Conservation (phyloP, 2,888 invertebrate species). For the Pristionchus maxplancki region DNA sequence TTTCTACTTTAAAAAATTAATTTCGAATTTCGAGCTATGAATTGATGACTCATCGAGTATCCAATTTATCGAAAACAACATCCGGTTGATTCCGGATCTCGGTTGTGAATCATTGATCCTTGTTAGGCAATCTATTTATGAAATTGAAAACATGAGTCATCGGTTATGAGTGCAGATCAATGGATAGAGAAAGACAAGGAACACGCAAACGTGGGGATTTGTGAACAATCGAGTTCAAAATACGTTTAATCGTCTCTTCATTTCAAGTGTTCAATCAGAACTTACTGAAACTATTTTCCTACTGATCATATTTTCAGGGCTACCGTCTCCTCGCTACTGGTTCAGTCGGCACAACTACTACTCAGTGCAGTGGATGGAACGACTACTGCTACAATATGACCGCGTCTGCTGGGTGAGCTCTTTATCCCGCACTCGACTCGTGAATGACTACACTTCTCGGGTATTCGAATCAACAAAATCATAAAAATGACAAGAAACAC, state of each 20-base stretch:
- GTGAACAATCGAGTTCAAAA: too few species aligned
- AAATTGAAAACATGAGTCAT: not conserved
- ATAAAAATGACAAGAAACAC: not conserved
- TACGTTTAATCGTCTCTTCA: too few species aligned
- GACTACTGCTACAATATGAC: conserved; percentile 52
- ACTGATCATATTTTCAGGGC: conserved; percentile 43
- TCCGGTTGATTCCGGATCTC: not conserved
- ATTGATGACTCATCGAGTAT: not conserved
- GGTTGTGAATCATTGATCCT: not conserved
- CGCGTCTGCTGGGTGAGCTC: conserved; percentile 34
- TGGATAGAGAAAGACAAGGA: too few species aligned
- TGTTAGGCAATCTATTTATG: not conserved
- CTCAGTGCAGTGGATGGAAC: conserved; percentile 49
- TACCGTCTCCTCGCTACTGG: conserved; percentile 44
- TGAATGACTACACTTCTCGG: not conserved
- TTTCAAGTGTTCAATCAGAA: too few species aligned
- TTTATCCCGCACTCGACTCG: not conserved
- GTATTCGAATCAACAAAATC: not conserved
- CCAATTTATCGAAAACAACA: not conserved
- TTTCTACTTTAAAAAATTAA: not conserved
- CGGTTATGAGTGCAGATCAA: not conserved
- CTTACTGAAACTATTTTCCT: too few species aligned
- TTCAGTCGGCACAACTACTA: conserved; percentile 41
- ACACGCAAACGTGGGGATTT: too few species aligned
- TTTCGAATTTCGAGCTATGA: not conserved